Evolutionary conservation across 2,888 invertebrate genomes (phyloP), one percentile per base, ranked within the genome.

Genomic region (Sphaerophoria rueppellii): DNA sequence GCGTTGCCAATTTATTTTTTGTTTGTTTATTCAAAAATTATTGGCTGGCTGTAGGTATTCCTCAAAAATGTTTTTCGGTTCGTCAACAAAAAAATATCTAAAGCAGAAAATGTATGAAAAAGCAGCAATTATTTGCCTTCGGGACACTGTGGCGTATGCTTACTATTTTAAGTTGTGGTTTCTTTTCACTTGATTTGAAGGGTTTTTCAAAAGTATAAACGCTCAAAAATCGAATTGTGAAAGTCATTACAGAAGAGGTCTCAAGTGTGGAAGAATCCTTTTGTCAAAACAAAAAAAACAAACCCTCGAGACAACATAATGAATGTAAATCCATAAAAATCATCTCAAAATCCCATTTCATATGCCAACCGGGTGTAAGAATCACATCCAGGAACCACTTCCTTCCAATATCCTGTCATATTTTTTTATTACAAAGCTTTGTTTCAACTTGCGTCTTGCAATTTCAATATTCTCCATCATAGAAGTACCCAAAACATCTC

Each of bases 271-370:
- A 50, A 72, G 35, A 24, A 2, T 67, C 65, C 37, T 67, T 72
- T 67, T 72, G 67, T 61, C 55, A 60, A 46, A 40, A 46, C 9
- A 65, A 78, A 40, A 40, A 73, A 67, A 50, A 24, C 46, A 40
- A 77, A 57, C 24, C 24, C 24, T 24, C 24, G 24, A 72, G 78
- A 58, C 57, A 65, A 58, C 9, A 63, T 79, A 79, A 71, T 70
- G 70, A 82, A 82, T 78, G 78, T 50, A 74, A 74, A 57, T 7
- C 73, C 63, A 82, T 82, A 78, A 65, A 69, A 40, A 70, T 16
- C 24, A 74, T 70, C 63, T 70, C 37, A 11, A 5, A 40, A 34
- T 11, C 11, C 37, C 7, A 34, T 46, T 57, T 34, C 24, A 12
- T 43, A n/a, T 58, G 72, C 55, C 78, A 78, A 65, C 57, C 37